Base-by-base conservation (phyloP, 2,113 vertebrate genomes). In the Nettapus auritus region DNA sequence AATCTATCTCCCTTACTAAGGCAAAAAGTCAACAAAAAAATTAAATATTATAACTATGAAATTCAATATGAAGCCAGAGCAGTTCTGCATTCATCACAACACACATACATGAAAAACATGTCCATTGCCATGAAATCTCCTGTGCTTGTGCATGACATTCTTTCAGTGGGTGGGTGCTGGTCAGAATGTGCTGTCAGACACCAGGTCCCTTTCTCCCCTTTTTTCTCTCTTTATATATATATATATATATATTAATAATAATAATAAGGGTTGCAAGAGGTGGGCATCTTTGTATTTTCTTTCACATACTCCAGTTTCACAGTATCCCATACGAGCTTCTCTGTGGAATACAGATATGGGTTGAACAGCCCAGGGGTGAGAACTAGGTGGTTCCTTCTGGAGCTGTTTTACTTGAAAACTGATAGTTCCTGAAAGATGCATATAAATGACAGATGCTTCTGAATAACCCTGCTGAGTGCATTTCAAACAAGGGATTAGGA, bases 321-420 rank as follows among this genome's bases (percentile, higher is more conserved):
- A 53, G 20, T 25, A n/a, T 34, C 5, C 38, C 29, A 18, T 17
- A 5, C 2, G 44, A 64, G 3, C 4, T 19, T 42, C 33, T 82
- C 25, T 50, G 13, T 20, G 21, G 22, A 67, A 31, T 29, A 40
- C 12, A 77, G 25, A 8, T 31, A 19, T 44, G 21, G 8, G 28
- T 18, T 67, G n/a, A 90, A 46, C 9, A 63, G 7, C 4, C 7
- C 33, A 5, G 2, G 3, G 34, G 6, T 0, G 0, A 57, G 62
- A 79, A 82, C 8, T 2, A 36, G 23, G 12, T 57, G 38, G 3
- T 10, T 26, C 8, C 5, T 57, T 92, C 62, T 82, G 23, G 13
- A 82, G 11, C 3, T 44, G 3, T 31, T 62, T n/a, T 22, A 48
- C 18, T 7, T 23, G 2, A 46, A 75, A 82, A 28, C 4, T 21